Evolutionary conservation across 2,113 vertebrate genomes (phyloP), one percentile per base, ranked within the genome.

Genomic region (Neofelis nebulosa): DNA sequence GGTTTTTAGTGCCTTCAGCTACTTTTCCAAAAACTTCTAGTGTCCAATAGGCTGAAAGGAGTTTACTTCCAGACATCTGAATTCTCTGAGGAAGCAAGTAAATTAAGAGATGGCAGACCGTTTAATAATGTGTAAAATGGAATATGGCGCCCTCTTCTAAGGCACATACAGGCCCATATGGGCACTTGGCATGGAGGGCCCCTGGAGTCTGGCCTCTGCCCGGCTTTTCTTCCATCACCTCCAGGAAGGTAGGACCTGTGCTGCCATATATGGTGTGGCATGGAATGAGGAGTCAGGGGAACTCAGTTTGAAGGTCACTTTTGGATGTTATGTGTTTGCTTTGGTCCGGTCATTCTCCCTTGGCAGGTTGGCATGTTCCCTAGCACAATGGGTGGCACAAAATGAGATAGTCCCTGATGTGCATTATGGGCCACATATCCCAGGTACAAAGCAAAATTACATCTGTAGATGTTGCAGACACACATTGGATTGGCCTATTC

Each of bases 181-280:
- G 61, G 16, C 0, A 0, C 50, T 0, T 0, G 5, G 13, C 19
- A 33, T 29, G 21, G 66, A 31, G 57, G 4, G 23, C 16, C 31
- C 21, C 23, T 41, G 12, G n/a, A 21, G 6, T 29, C 50, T 4
- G n/a, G 50, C 11, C 57, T 31, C 6, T 25, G 33, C 14, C 73
- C 50, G 25, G 0, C 16, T 16, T 4, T 38, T 15, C 27, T 33
- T 41, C 29, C 5, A 5, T 66, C 7, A n/a, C 36, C 50, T 61
- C 73, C 14, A 33, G 41, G 57, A 1, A 31, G 29, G 15, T 14
- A 27, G 1, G 25, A 19, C 7, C 25, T 4, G 5, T 4, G 23
- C 15, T 45, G 27, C 27, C 19, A 1, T 27, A 8, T 66, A 2
- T 0, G 11, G 29, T 45, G 3, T 38, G 57, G 13, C 18, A 11